These are phyloP conservation scores for Discoglossus pictus DNA, from an alignment of 2,797 vertebrate genomes.

Conservation along the genomic window DNA sequence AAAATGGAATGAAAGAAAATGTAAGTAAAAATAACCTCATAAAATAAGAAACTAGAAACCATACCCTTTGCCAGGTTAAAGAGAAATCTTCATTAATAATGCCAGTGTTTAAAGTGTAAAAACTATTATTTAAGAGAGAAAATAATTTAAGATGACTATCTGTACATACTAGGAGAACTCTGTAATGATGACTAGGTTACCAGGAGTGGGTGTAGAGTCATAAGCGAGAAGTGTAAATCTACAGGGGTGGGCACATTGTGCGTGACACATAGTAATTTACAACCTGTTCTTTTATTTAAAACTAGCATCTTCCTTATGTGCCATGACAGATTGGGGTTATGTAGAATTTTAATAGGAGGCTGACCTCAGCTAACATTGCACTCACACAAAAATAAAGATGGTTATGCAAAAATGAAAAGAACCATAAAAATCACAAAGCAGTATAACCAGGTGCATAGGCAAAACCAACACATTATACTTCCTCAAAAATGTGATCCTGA, in stretches of 20 bases:
- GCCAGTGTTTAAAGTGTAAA: no score
- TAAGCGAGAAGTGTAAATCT: constrained; percentile 35
- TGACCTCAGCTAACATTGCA: constrained; percentile 37
- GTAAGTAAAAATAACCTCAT: no score
- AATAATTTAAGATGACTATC: background rate
- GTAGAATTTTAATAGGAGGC: constrained; percentile 25
- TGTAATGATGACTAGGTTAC: constrained; percentile 38
- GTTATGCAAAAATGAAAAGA: background rate
- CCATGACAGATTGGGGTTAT: constrained; percentile 38
- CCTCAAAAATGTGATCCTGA: no score
- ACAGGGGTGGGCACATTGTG: constrained; percentile 21
- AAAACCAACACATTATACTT: background rate
- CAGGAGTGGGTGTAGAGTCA: constrained; percentile 35
- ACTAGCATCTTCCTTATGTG: constrained; percentile 8
- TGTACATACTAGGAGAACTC: constrained; percentile 3
- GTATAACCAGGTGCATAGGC: background rate
- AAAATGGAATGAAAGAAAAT: no score
- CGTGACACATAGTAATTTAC: constrained; percentile 43
- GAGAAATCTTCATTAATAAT: no score
- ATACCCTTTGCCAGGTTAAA: no score
- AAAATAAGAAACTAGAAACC: no score
- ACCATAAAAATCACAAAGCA: background rate
- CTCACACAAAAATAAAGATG: background rate
- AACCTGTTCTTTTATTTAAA: constrained; percentile 38
- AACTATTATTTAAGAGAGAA: no score